Conservation (phyloP, 30 jellyfish, hydroid and myxozoan species). For the Hydractinia symbiolongicarpus region DNA sequence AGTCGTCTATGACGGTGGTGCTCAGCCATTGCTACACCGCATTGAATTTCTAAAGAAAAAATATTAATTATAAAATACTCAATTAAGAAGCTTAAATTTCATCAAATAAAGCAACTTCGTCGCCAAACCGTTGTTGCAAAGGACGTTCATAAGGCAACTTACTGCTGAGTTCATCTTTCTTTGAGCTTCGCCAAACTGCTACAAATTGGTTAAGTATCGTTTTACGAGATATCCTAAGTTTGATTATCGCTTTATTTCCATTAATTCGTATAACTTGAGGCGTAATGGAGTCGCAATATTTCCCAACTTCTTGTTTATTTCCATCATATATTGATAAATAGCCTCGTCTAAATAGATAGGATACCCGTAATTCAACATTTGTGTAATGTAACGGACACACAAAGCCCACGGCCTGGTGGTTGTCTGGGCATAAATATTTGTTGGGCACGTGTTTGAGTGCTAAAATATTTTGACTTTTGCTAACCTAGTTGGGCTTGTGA, state of each 20-base stretch:
- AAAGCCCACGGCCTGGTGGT: no score
- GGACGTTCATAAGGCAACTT: neutral
- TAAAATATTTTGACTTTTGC: no score
- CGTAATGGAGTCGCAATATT: neutral
- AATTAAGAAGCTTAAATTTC: no score
- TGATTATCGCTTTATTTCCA: conserved; percentile 4
- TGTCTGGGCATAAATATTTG: no score
- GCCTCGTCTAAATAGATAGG: neutral
- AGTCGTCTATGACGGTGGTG: conserved; percentile 30
- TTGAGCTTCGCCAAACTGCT: neutral
- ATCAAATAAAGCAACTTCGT: neutral
- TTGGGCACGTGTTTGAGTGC: no score
- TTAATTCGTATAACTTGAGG: neutral
- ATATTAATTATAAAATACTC: no score
- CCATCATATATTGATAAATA: neutral
- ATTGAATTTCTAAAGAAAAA: no score
- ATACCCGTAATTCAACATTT: no score
- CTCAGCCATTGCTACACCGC: conserved; percentile 1
- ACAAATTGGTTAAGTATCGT: neutral
- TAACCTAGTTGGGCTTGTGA: no score
- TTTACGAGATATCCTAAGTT: neutral
- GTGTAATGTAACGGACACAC: no score
- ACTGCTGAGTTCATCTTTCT: neutral
- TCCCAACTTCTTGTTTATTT: neutral
- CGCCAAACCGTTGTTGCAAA: neutral